Evolutionary conservation across 2,113 vertebrate species (phyloP), one percentile per base, ranked within the genome.

Genomic region (Stegastes partitus): DNA sequence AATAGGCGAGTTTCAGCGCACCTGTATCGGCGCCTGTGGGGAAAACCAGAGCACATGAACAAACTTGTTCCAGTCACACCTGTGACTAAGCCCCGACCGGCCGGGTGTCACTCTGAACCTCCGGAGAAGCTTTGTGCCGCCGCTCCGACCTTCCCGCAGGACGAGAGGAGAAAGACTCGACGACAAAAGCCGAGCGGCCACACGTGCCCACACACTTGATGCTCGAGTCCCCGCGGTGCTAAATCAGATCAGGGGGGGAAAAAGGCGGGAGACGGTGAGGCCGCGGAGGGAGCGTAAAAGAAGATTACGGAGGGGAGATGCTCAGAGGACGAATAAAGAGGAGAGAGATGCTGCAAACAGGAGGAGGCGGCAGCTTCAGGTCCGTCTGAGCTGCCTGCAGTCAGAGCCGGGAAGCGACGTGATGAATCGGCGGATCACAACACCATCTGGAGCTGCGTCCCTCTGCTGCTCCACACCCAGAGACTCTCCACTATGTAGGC

Each of bases 171-270:
- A n/a, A 61, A 77, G 37, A 39, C 45, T 66, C 50, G 11, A 34
- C 18, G 57, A 44, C 25, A 19, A 15, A 25, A n/a, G 31, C 67
- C 11, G n/a, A 63, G n/a, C n/a, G n/a, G 66, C 70, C 71, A 90
- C 81, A 22, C 74, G 62, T 75, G 82, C 90, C 82, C 84, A 93
- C 89, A 80, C 87, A 49, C 81, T 81, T 28, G 26, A 28, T 28
- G 26, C 26, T 10, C 7, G 45, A 73, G 81, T 76, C 81, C 82
- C 80, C 54, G 51, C 28, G 21, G 78, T 64, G 67, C 72, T 76
- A 85, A 92, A 92, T 90, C 85, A 89, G 81, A 92, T 90, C 87
- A 87, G 89, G 90, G 89, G 87, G 90, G 85, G 82, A 74, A 74
- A 81, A 31, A 54, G 26, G 42, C 59, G 54, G 50, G 49, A 51